A percentile compares a stretch with the other conserved stretches of the same genome.
phyloP scores from a whole-genome alignment of 2,113 vertebrate genomes.

The Mastomys natalensis region DNA sequence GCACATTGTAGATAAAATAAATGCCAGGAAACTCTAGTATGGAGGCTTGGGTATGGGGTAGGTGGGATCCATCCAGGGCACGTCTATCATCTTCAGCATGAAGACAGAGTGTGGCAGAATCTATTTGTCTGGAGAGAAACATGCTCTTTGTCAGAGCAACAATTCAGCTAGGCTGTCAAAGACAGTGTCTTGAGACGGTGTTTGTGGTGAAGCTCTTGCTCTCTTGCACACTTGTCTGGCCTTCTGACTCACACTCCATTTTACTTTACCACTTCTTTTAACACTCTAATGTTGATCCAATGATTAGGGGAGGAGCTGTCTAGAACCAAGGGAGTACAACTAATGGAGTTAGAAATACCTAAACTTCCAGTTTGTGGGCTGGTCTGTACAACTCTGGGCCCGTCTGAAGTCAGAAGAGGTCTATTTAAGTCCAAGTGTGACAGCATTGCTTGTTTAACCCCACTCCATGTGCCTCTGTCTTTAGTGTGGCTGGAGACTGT shows the following conservation, averaged over 20 bases:
- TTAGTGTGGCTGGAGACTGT: not conserved
- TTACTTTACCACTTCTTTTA: not conserved
- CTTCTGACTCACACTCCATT: not conserved
- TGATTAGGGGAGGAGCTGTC: not conserved
- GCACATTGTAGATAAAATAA: not conserved
- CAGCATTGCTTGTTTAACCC: not conserved
- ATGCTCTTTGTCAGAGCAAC: not conserved
- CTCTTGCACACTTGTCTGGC: conserved; percentile 28
- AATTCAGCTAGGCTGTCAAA: not conserved
- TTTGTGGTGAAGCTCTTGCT: not conserved
- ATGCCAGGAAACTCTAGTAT: not conserved
- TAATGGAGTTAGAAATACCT: not conserved
- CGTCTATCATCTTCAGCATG: not conserved
- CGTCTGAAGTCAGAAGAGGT: not conserved
- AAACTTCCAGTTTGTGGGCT: not conserved
- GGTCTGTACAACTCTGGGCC: too few species aligned
- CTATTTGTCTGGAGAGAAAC: not conserved
- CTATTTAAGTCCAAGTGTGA: not conserved
- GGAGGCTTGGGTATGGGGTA: not conserved
- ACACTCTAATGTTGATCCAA: conserved; percentile 1
- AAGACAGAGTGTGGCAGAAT: not conserved
- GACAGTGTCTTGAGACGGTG: not conserved
- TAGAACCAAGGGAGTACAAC: not conserved
- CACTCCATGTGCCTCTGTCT: too few species aligned
- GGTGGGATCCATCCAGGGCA: not conserved